These are phyloP conservation scores for Scelioninae gen. 1 DNA, from an alignment of 2,888 invertebrate species.

Conservation along the genomic window DNA sequence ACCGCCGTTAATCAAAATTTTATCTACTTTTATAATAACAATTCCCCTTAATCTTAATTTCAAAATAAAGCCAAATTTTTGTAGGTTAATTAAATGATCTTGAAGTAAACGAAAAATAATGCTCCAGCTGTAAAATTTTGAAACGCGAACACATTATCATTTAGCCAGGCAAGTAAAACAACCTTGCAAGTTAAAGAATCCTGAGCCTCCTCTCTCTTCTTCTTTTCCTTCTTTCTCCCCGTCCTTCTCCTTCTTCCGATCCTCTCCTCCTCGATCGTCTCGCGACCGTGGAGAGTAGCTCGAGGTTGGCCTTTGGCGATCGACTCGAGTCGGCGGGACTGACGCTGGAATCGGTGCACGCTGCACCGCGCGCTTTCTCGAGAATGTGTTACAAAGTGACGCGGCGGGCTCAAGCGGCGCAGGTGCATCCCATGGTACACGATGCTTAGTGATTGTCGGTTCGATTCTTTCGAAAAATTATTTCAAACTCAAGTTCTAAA, in stretches of 20 bases:
- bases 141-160: constrained; percentile 45
- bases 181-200: constrained; percentile 66
- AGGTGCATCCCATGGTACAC: constrained; percentile 68
- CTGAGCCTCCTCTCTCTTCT: constrained; percentile 59
- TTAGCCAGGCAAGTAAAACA: constrained; percentile 60
- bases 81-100: no score
- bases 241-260: constrained; percentile 61
- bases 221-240: constrained; percentile 44
- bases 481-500: background rate
- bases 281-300: constrained; percentile 68
- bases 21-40: no score
- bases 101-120: no score
- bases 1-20: no score
- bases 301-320: constrained; percentile 71
- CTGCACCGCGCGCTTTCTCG: constrained; percentile 69
- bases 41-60: no score
- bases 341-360: constrained; percentile 70
- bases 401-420: constrained; percentile 69
- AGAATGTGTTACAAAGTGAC: constrained; percentile 68
- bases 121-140: constrained; percentile 33
- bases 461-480: background rate
- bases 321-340: constrained; percentile 69
- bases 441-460: constrained; percentile 71
- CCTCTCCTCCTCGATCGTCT: constrained; percentile 62
- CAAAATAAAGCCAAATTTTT: no score